Percentiles rank a stretch among this genome's conserved stretches.
phyloP scores from a whole-genome alignment of 1,140 invertebrate genomes.

The Ylistrum balloti region DNA sequence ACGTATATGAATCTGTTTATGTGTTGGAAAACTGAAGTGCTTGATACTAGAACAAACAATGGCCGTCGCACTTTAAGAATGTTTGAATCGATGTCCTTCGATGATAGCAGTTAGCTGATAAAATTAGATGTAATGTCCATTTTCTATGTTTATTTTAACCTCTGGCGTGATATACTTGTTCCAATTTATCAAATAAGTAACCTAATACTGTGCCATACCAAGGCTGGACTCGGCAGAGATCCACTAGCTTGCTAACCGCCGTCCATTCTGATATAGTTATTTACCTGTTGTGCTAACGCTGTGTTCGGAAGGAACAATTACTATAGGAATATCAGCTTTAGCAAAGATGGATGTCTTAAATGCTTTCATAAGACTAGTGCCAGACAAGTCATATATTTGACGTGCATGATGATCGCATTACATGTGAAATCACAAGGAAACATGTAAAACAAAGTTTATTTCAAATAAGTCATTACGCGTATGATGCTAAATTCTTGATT shows the following conservation, averaged over 20 bases:
- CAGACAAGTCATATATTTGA: not conserved
- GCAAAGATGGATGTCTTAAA: not conserved
- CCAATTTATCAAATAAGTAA: slow-evolving; percentile 24
- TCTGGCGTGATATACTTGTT: slow-evolving; percentile 38
- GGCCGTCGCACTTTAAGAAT: not conserved
- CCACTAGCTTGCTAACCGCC: not conserved
- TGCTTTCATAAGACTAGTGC: not conserved
- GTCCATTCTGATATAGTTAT: not conserved
- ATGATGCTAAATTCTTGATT: not conserved
- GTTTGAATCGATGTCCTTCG: slow-evolving; percentile 33
- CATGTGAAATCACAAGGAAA: not conserved
- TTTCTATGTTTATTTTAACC: slow-evolving; percentile 40
- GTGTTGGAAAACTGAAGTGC: slow-evolving; percentile 32
- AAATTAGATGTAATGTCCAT: slow-evolving; percentile 28
- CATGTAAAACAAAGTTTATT: not conserved
- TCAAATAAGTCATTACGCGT: not conserved
- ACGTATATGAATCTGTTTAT: not conserved
- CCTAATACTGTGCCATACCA: slow-evolving; percentile 3
- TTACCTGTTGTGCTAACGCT: not conserved
- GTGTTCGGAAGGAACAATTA: no score
- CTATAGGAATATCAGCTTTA: no score
- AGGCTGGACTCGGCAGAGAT: not conserved
- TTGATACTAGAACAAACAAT: slow-evolving; percentile 20
- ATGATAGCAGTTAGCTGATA: slow-evolving; percentile 29
- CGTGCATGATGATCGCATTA: not conserved